These are phyloP conservation scores for Nyctibius grandis DNA, from an alignment of 2,797 vertebrate genomes.

Conservation along the genomic window DNA sequence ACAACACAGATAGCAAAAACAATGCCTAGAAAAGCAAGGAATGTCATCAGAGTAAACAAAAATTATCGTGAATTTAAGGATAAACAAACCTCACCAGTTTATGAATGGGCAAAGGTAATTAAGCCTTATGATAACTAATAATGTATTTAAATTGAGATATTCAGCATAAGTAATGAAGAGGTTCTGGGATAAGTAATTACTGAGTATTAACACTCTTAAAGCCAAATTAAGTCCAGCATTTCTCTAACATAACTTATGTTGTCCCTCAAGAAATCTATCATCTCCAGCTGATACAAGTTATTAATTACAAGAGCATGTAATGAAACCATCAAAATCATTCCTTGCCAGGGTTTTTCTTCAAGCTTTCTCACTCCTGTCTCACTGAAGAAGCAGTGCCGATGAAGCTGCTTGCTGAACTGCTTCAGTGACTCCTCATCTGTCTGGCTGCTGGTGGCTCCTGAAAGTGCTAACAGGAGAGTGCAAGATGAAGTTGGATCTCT, in stretches of 20 bases:
- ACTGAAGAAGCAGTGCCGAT: neutral
- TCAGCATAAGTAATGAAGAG: neutral
- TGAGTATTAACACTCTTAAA: neutral
- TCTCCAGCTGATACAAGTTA: neutral
- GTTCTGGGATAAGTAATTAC: neutral
- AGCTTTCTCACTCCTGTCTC: neutral
- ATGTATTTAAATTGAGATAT: neutral
- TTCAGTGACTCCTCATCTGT: neutral
- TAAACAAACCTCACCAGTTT: neutral
- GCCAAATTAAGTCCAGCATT: neutral
- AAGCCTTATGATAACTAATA: neutral
- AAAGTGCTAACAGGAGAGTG: neutral
- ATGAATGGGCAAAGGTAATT: neutral
- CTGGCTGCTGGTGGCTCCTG: neutral
- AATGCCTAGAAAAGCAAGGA: neutral
- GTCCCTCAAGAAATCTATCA: neutral
- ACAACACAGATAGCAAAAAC: neutral
- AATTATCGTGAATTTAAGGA: neutral
- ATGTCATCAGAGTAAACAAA: neutral
- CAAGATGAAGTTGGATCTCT: neutral
- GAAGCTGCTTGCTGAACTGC: neutral
- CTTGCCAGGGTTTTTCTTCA: neutral
- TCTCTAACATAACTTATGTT: neutral
- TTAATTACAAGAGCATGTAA: neutral
- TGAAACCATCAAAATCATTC: neutral